Percentiles rank a stretch among this genome's conserved stretches.
Conservation (phyloP, 2,888 invertebrate genomes). For the Eledona agricola region DNA sequence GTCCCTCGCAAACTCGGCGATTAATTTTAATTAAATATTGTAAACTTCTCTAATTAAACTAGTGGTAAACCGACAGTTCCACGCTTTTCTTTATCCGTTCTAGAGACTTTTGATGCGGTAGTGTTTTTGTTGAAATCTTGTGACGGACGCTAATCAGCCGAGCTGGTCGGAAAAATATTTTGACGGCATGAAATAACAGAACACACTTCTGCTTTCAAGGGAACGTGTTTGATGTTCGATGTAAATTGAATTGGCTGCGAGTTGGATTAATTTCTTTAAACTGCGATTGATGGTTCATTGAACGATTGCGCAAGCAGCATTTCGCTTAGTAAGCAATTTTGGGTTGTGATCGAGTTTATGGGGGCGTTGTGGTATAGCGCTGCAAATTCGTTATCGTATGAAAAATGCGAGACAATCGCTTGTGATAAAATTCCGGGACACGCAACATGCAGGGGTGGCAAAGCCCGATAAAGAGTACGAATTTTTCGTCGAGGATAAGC, state of each 20-base stretch:
- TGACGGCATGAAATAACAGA: no score
- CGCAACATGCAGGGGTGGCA: conserved; percentile 21
- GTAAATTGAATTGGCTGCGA: no score
- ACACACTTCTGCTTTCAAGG: no score
- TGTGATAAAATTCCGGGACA: conserved; percentile 31
- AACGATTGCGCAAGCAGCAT: no score
- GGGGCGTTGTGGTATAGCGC: no score
- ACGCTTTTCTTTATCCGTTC: conserved; percentile 13
- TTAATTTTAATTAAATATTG: conserved; percentile 24
- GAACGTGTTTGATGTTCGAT: no score
- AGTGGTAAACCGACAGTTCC: conserved; percentile 11
- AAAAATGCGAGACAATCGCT: conserved; percentile 21
- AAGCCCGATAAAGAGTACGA: conserved; percentile 26
- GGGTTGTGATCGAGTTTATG: no score
- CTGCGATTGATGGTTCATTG: no score
- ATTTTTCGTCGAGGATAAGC: conserved; percentile 19
- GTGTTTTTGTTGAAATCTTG: conserved; percentile 10
- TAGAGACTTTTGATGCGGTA: conserved; percentile 14
- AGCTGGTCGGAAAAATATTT: conserved; percentile 1
- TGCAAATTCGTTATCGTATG: background rate
- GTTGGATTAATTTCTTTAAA: no score
- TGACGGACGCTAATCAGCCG: conserved; percentile 12
- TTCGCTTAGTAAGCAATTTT: no score
- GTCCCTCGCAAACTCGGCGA: no score
- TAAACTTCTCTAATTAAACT: conserved; percentile 23